These are phyloP conservation scores for Pseudotriccus pelzelni DNA, from an alignment of 2,797 vertebrate genomes.

Conservation along the genomic window DNA sequence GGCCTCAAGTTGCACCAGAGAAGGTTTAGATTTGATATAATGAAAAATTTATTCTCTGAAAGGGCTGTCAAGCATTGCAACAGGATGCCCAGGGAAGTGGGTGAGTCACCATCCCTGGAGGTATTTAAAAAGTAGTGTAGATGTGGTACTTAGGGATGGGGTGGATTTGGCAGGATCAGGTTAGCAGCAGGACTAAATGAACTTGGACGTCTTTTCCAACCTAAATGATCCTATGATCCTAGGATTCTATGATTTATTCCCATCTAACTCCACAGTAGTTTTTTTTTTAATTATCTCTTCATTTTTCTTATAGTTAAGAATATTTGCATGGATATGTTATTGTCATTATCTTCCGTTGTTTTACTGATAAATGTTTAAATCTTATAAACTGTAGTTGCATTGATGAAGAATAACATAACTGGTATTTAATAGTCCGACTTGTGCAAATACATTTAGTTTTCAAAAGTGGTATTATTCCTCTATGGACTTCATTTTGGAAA, in stretches of 20 bases:
- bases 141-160: background rate
- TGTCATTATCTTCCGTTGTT: background rate
- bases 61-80: background rate
- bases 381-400: background rate
- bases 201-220: background rate
- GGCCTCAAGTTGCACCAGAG: background rate
- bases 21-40: background rate
- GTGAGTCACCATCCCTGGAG: background rate
- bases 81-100: background rate
- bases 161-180: background rate
- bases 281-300: background rate
- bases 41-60: background rate
- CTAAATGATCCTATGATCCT: background rate
- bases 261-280: background rate
- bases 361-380: background rate
- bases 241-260: background rate
- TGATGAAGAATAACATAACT: background rate
- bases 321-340: background rate
- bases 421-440: background rate
- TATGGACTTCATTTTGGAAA: background rate
- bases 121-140: background rate
- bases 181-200: background rate
- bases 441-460: background rate
- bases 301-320: background rate
- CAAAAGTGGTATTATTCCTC: background rate